phyloP scores from a whole-genome alignment of 2,113 vertebrate species.

The Scytalopus superciliaris region DNA sequence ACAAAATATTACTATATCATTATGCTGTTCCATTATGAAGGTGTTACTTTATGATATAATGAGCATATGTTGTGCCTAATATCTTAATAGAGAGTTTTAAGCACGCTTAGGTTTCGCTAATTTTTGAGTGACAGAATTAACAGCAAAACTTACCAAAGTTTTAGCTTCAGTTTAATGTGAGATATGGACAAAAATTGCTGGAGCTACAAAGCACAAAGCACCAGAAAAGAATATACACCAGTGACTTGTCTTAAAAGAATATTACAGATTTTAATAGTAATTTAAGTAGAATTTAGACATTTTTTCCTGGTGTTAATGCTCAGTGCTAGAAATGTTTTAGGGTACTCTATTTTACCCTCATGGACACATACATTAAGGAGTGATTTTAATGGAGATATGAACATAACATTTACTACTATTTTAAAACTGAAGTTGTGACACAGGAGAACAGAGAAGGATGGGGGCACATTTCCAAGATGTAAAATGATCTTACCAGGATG shows the following conservation, averaged over 20 bases:
- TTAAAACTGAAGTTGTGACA: slow-evolving; percentile 1
- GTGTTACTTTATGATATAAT: background rate
- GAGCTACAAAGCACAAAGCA: background rate
- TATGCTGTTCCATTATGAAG: background rate
- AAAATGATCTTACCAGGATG: background rate
- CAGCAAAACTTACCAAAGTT: background rate
- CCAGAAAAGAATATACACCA: background rate
- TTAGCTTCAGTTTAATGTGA: background rate
- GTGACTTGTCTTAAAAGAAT: background rate
- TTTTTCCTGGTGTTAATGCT: background rate
- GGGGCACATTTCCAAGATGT: background rate
- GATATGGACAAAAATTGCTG: background rate
- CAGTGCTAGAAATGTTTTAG: background rate
- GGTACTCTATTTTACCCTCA: background rate
- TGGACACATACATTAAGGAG: background rate
- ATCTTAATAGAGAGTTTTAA: background rate
- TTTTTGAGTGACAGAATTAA: background rate
- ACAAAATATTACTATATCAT: background rate
- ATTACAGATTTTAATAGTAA: background rate
- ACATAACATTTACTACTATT: background rate
- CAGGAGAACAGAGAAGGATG: background rate
- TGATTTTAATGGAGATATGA: background rate
- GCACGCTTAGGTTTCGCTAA: background rate
- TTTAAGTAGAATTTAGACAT: background rate
- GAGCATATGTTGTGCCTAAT: background rate